Base-by-base conservation (phyloP, 2,113 vertebrate genomes). In the Rhodinocichla rosea region DNA sequence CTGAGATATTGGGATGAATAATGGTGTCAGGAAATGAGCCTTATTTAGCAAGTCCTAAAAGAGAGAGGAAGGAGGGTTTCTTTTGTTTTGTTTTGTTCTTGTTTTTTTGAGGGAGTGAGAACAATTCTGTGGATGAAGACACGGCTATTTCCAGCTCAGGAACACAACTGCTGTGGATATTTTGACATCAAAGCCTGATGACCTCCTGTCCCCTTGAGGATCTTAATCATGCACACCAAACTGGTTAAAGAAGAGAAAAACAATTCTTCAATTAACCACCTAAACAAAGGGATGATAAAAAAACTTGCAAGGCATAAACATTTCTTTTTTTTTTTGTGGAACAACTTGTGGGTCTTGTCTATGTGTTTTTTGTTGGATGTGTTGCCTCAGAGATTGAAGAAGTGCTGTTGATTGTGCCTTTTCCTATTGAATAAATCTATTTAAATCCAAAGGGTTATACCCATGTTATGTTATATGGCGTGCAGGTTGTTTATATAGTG, bases 301-400 rank as follows among this genome's bases (percentile, higher is more conserved):
- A 80, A 52, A 65, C 30, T 22, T 19, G 7, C 18, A 59, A 74
- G 22, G 33, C 6, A 24, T 30, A 40, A 40, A 13, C 1, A 23
- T 26, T 19, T 53, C 71, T 78, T 92, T 67, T 62, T 19, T 85
- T 75, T 94, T 63, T 55, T 24, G 44, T 60, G 71, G 37, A 95
- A 50, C 32, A 35, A 77, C 63, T 26, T 87, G 20, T 57, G n/a
- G 35, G 71, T 81, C 49, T 78, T 28, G 42, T 75, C 32, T 53
- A 21, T 13, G 6, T 24, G 22, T 68, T 84, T 87, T 74, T 83
- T 79, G 55, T 96, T 83, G 89, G 47, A 39, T 93, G 33, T 78
- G 30, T 82, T 96, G 68, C 37, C 33, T 92, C 86, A 21, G n/a
- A 78, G 80, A 91, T 81, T 67, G 53, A 89, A 88, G n/a, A 84